Conservation (phyloP, 2,113 vertebrate species). For the Okapia johnstoni region DNA sequence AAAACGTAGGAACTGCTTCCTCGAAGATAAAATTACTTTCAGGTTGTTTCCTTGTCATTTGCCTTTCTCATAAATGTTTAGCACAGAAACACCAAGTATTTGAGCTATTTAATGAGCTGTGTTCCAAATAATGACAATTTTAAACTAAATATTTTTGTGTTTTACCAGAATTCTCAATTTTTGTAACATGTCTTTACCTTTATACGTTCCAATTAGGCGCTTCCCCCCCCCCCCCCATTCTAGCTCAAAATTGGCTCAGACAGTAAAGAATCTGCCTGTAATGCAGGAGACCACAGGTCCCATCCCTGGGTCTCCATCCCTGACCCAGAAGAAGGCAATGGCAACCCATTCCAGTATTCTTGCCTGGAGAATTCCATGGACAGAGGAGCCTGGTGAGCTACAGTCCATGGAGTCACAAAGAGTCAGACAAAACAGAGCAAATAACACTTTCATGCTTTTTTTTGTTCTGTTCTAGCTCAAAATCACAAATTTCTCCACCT, state of each 20-base stretch:
- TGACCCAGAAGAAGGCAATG: neutral
- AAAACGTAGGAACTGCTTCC: neutral
- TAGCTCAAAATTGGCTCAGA: neutral
- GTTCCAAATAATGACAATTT: conserved; percentile 1
- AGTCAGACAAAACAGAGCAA: neutral
- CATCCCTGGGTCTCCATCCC: neutral
- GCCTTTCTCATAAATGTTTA: neutral
- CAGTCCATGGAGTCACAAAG: neutral
- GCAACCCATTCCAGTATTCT: neutral
- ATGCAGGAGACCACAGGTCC: neutral
- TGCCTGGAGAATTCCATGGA: neutral
- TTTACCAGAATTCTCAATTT: conserved; percentile 2
- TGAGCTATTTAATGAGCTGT: neutral
- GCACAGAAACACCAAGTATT: neutral
- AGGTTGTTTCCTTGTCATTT: conserved; percentile 1
- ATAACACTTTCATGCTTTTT: neutral
- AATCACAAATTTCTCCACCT: neutral
- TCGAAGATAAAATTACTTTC: neutral
- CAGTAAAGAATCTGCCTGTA: neutral
- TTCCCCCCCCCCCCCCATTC: neutral
- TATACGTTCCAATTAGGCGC: neutral
- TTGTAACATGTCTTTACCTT: neutral
- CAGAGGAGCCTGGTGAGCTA: neutral
- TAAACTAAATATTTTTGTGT: neutral
- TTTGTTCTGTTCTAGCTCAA: neutral